A percentile compares a stretch with the other conserved stretches of the same genome.
phyloP scores from a whole-genome alignment of 2,888 invertebrate species.

The Ophion slaviceki region DNA sequence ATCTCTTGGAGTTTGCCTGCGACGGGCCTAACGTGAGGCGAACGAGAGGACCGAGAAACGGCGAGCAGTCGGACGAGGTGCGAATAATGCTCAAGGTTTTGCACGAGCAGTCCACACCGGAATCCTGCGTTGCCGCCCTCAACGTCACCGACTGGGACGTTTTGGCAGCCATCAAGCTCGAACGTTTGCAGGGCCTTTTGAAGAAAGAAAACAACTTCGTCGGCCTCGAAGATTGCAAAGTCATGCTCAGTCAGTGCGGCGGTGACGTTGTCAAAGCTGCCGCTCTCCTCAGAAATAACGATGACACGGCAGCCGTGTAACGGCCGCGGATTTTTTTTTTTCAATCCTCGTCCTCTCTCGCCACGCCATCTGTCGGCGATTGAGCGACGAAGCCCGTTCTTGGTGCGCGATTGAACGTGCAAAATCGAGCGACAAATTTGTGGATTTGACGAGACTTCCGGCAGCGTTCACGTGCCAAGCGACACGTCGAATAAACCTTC shows the following conservation, averaged over 20 bases:
- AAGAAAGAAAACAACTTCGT: constrained; percentile 81
- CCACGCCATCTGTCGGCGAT: constrained; percentile 14
- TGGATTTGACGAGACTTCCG: constrained; percentile 4
- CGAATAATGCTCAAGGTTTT: constrained; percentile 96
- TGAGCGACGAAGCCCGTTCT: neutral
- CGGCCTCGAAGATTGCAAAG: constrained; percentile 80
- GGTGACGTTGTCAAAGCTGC: constrained; percentile 82
- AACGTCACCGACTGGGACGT: constrained; percentile 95
- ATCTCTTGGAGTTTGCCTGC: constrained; percentile 94
- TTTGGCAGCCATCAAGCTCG: constrained; percentile 93
- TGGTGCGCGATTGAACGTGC: neutral
- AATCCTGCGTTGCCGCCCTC: constrained; percentile 91
- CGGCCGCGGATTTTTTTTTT: constrained; percentile 4
- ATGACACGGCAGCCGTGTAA: constrained; percentile 81
- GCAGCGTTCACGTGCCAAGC: neutral
- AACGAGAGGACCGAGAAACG: constrained; percentile 92
- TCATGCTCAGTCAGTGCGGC: constrained; percentile 80
- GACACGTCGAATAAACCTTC: neutral
- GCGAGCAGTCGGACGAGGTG: constrained; percentile 92
- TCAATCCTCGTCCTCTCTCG: neutral
- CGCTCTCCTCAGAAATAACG: constrained; percentile 79
- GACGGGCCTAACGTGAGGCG: constrained; percentile 88
- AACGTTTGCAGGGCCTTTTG: constrained; percentile 86
- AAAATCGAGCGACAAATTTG: neutral
- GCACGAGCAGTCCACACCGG: constrained; percentile 85